Percentiles rank a stretch among this genome's conserved stretches.
phyloP scores from a whole-genome alignment of 2,888 invertebrate species.

The Rhodophaea formosa region DNA sequence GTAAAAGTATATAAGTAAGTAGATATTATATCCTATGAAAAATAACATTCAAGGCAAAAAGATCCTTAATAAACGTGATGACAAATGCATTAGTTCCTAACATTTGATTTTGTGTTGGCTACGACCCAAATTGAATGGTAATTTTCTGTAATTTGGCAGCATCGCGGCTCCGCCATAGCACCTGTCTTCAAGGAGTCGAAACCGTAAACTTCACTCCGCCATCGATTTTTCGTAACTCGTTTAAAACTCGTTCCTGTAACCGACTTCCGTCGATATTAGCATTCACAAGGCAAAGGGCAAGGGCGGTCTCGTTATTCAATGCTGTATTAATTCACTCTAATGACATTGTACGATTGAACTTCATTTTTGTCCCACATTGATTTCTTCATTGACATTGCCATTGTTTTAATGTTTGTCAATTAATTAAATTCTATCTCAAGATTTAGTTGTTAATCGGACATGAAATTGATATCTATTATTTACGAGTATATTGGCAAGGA shows the following conservation, averaged over 20 bases:
- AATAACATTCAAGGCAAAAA: constrained; percentile 10
- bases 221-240: constrained; percentile 27
- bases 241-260: constrained; percentile 26
- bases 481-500: constrained; percentile 21
- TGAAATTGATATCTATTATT: constrained; percentile 6
- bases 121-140: constrained; percentile 59
- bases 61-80: constrained; percentile 35
- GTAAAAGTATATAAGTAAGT: too few relatives aligned
- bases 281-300: constrained; percentile 50
- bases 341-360: constrained; percentile 30
- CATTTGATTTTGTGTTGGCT: constrained; percentile 46
- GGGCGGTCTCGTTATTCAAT: constrained; percentile 34
- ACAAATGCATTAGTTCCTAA: constrained; percentile 23
- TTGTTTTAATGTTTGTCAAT: constrained; percentile 13
- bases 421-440: background rate
- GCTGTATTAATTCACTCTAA: constrained; percentile 28
- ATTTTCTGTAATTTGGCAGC: constrained; percentile 68
- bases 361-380: constrained; percentile 20
- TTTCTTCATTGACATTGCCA: constrained; percentile 11
- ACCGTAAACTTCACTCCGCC: constrained; percentile 37
- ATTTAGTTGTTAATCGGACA: background rate
- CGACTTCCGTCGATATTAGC: constrained; percentile 25
- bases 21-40: too few relatives aligned
- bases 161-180: constrained; percentile 47
- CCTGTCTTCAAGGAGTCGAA: constrained; percentile 47